phyloP scores from a whole-genome alignment of 2,888 invertebrate species.

The Phyto melanocephala region DNA sequence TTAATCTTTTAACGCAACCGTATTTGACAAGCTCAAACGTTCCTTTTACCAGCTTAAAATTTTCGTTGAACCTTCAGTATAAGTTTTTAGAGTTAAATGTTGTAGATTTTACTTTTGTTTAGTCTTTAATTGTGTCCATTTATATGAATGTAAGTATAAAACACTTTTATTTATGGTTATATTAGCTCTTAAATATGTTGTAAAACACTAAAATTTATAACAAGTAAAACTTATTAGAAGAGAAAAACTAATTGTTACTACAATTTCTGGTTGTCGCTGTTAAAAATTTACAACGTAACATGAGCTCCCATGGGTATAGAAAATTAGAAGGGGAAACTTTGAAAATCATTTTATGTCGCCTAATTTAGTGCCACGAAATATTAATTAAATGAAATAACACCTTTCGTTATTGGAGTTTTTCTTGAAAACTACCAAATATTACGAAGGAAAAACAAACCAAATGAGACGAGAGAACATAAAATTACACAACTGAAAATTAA shows the following conservation, averaged over 20 bases:
- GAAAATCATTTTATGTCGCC: constrained; percentile 50
- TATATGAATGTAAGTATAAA: constrained; percentile 41
- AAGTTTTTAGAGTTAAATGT: too few species aligned
- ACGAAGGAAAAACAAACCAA: not conserved
- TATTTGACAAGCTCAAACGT: too few species aligned
- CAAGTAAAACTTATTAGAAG: constrained; percentile 60
- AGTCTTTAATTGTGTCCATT: not conserved
- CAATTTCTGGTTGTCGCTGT: constrained; percentile 1
- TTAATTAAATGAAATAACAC: constrained; percentile 60
- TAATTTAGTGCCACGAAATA: constrained; percentile 44
- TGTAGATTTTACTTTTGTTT: not conserved
- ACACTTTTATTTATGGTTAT: constrained; percentile 27
- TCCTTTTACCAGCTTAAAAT: too few species aligned
- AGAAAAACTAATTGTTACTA: constrained; percentile 57
- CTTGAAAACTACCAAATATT: not conserved
- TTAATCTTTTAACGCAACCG: too few species aligned
- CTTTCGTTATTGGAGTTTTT: constrained; percentile 25
- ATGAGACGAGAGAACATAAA: not conserved
- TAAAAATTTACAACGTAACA: constrained; percentile 47
- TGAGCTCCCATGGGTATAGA: constrained; percentile 32
- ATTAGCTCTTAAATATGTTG: constrained; percentile 37
- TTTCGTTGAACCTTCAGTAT: too few species aligned
- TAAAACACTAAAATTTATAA: constrained; percentile 47
- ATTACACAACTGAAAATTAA: constrained; percentile 32
- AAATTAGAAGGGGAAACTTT: constrained; percentile 40